A percentile compares a stretch with the other conserved stretches of the same genome.
These are phyloP conservation scores for Acrobasis repandana DNA, from an alignment of 2,888 invertebrate genomes.

Conservation along the genomic window DNA sequence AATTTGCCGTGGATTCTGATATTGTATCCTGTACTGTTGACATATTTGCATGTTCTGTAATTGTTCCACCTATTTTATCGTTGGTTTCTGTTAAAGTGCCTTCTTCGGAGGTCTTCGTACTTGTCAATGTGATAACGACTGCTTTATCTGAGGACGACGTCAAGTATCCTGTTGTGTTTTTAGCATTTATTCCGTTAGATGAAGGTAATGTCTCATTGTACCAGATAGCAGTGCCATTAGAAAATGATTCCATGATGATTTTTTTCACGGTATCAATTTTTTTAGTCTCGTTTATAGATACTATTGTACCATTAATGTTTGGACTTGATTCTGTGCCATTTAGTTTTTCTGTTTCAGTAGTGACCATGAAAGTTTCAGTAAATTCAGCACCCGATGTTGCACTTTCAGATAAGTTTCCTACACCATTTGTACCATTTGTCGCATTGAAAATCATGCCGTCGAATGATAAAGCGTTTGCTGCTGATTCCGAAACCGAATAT, in stretches of 20 bases:
- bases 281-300: neutral
- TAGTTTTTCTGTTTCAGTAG: neutral
- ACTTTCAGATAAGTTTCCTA: neutral
- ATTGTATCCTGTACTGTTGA: neutral
- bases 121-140: neutral
- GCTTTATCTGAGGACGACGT: neutral
- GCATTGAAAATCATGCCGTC: neutral
- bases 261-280: neutral
- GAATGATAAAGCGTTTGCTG: neutral
- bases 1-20: neutral
- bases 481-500: neutral
- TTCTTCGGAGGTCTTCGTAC: neutral
- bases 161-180: neutral
- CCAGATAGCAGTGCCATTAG: neutral
- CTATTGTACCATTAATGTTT: neutral
- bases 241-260: neutral
- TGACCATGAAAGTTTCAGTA: neutral
- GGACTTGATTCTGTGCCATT: neutral
- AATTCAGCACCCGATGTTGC: neutral
- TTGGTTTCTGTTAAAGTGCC: neutral
- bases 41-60: neutral
- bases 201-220: neutral
- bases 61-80: neutral
- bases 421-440: constrained; percentile 3
- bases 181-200: neutral